Evolutionary conservation across 2,888 invertebrate genomes (phyloP).

Genomic region (Cheiracanthium punctorium): DNA sequence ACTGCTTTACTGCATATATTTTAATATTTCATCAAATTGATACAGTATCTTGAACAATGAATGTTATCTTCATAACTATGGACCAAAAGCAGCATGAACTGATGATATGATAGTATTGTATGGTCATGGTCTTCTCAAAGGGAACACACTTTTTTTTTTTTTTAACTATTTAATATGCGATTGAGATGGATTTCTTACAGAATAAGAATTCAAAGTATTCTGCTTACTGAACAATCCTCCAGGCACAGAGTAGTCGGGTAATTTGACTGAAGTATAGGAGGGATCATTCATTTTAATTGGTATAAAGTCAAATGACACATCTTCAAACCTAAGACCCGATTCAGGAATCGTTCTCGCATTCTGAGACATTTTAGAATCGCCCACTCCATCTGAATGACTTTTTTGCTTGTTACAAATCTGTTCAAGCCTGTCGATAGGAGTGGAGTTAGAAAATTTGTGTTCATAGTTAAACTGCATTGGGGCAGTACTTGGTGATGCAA

Average conservation of each 20-base stretch:
- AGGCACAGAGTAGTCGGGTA: neutral
- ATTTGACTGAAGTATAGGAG: slow-evolving; percentile 13
- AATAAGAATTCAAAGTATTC: neutral
- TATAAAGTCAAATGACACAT: slow-evolving; percentile 53
- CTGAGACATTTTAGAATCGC: neutral
- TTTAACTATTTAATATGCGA: neutral
- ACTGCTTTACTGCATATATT: too few species aligned
- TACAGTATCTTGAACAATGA: too few species aligned
- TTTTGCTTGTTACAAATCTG: neutral
- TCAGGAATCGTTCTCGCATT: neutral
- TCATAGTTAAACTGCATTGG: neutral
- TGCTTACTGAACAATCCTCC: neutral
- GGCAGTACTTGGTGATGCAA: neutral
- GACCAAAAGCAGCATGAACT: too few species aligned
- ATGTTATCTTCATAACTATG: too few species aligned
- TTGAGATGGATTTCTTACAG: neutral
- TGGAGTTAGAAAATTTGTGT: neutral
- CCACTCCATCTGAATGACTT: too few species aligned
- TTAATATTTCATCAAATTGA: too few species aligned
- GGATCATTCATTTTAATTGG: neutral
- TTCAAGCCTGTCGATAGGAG: neutral
- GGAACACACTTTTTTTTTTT: too few species aligned
- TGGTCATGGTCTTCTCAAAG: too few species aligned
- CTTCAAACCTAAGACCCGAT: slow-evolving; percentile 11
- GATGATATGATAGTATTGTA: too few species aligned